Percentiles rank a stretch among this genome's conserved stretches.
Conservation (phyloP, 2,888 invertebrate species). For the Epirrhoe tristata region DNA sequence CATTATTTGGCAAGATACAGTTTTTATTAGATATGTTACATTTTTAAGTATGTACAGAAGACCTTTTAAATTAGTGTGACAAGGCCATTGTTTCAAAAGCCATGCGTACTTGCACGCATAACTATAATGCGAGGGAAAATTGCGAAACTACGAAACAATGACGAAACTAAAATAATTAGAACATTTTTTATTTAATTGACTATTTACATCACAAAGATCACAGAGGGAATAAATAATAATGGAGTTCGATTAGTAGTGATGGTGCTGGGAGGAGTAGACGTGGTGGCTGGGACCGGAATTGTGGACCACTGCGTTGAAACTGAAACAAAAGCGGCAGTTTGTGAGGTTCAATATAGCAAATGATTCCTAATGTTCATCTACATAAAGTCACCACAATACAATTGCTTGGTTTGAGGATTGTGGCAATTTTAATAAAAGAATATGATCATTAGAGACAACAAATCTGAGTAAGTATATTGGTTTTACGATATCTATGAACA, state of each 20-base stretch:
- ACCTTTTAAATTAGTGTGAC: constrained; percentile 14
- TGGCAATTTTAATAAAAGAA: no score
- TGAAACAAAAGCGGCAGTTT: constrained; percentile 55
- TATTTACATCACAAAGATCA: constrained; percentile 65
- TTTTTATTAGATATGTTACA: constrained; percentile 1
- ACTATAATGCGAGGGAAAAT: constrained; percentile 12
- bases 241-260: constrained; percentile 62
- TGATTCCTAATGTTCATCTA: background rate
- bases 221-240: constrained; percentile 67
- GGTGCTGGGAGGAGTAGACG: constrained; percentile 73
- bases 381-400: no score
- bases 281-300: constrained; percentile 81
- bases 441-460: no score
- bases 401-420: no score
- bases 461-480: no score
- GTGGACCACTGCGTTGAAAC: constrained; percentile 81
- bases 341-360: background rate
- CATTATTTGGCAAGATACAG: background rate
- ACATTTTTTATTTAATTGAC: constrained; percentile 51
- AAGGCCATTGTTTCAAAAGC: constrained; percentile 21
- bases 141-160: constrained; percentile 3
- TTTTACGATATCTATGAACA: background rate
- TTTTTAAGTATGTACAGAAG: background rate
- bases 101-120: constrained; percentile 15
- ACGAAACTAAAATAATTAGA: constrained; percentile 14